phyloP scores from a whole-genome alignment of 2,797 vertebrate species.

The Sorex maritimensis region DNA sequence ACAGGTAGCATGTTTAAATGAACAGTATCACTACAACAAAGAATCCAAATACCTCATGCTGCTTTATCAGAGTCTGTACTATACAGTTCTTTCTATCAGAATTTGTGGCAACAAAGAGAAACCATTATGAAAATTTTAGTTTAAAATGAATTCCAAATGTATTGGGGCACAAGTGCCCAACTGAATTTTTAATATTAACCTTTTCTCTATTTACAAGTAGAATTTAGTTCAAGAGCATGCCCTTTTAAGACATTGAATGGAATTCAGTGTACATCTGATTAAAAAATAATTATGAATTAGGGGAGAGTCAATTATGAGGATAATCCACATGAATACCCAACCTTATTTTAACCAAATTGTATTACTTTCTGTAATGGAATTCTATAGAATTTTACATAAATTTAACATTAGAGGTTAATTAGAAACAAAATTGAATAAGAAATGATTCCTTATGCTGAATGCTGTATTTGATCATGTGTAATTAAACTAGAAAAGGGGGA shows the following conservation, averaged over 20 bases:
- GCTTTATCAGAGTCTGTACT: background rate
- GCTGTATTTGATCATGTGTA: background rate
- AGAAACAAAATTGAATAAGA: conserved; percentile 68
- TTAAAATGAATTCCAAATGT: background rate
- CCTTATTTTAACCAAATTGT: background rate
- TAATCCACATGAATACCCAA: background rate
- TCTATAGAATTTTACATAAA: background rate
- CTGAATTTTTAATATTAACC: background rate
- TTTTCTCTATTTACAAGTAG: conserved; percentile 23
- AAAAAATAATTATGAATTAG: conserved; percentile 31
- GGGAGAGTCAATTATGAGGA: background rate
- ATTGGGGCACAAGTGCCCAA: background rate
- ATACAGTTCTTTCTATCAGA: background rate
- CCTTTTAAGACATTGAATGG: conserved; percentile 26
- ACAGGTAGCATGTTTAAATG: background rate
- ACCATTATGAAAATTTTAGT: background rate
- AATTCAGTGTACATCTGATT: conserved; percentile 2
- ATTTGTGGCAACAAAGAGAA: background rate
- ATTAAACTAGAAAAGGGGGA: conserved; percentile 30
- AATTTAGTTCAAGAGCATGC: conserved; percentile 45
- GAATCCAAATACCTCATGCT: background rate
- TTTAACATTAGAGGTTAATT: conserved; percentile 64
- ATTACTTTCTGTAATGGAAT: conserved; percentile 35
- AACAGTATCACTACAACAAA: background rate
- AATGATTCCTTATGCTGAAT: background rate